Evolutionary conservation across 1,140 invertebrate genomes (phyloP), one percentile per base, ranked within the genome.

Genomic region (Drosophila ambigua): DNA sequence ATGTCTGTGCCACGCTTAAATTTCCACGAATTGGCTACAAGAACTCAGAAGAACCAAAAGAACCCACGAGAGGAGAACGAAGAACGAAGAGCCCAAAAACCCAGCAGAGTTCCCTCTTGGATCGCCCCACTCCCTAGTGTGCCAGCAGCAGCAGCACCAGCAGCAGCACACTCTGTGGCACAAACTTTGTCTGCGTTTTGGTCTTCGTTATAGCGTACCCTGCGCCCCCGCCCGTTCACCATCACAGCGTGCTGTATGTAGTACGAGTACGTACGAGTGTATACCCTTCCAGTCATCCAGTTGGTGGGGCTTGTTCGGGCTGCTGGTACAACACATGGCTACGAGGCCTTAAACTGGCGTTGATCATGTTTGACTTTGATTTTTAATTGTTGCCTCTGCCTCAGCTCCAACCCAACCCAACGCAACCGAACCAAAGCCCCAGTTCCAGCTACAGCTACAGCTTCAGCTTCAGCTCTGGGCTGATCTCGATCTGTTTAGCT

Each of bases 311-410:
- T 61, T 82, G 83, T 88, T 83, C 83, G 83, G 88, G 83, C 87
- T 77, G 83, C 84, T 83, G 75, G 66, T 82, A 89, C 79, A 81
- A 60, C 79, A 82, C 77, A 85, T 81, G 76, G 79, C 82, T 78
- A 87, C 75, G 78, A 68, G 72, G 76, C 79, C 84, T 87, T 88
- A 88, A 88, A 88, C 83, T 89, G 83, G 84, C 84, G 83, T 88
- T 88, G 83, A 88, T 88, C 83, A 88, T 88, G 83, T 88, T 88
- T 88, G 83, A 88, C 83, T 88, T 88, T 88, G 83, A 88, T 88
- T 88, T 88, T 88, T 88, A 88, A 88, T 88, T 88, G 83, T 88
- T 88, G 79, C 73, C 78, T 80, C 66, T 80, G 62, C 61, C 58
- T 52, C 39, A 39, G 51, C 39, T n/a, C 11, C 24, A 46, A 15